Percentiles rank a stretch among this genome's conserved stretches.
These are phyloP conservation scores for Tretioscincus oriximinensis DNA, from an alignment of 2,113 vertebrate genomes.

Conservation along the genomic window DNA sequence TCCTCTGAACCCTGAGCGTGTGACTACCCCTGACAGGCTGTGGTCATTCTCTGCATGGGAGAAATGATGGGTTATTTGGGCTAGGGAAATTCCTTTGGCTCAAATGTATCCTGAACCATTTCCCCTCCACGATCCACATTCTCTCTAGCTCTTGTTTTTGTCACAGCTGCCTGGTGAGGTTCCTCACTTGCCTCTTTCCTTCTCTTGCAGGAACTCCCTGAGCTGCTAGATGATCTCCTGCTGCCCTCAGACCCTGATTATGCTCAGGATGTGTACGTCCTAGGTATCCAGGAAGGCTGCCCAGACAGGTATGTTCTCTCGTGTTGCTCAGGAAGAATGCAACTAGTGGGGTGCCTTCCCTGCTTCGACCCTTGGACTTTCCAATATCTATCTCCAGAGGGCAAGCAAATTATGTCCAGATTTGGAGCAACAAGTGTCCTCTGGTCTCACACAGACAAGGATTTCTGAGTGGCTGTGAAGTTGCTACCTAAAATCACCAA, in stretches of 20 bases:
- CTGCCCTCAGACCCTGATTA: constrained; percentile 89
- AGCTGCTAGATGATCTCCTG: constrained; percentile 89
- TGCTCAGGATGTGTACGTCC: constrained; percentile 92
- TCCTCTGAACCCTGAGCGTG: not conserved
- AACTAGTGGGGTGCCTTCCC: too few species aligned
- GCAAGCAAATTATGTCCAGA: rapidly evolving
- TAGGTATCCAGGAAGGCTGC: constrained; percentile 95
- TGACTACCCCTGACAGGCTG: too few species aligned
- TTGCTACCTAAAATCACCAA: too few species aligned
- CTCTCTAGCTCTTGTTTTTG: not conserved
- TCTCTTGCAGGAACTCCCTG: constrained; percentile 80
- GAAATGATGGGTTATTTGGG: too few species aligned
- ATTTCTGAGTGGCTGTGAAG: too few species aligned
- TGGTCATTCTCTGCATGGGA: too few species aligned
- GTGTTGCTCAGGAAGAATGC: too few species aligned
- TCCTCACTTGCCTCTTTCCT: not conserved
- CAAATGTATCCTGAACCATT: too few species aligned
- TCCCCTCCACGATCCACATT: too few species aligned
- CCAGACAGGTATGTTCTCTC: constrained; percentile 83
- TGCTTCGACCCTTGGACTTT: not conserved
- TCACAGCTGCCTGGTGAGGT: not conserved
- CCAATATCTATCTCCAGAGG: not conserved
- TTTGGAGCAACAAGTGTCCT: too few species aligned
- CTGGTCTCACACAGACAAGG: too few species aligned
- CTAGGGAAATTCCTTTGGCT: too few species aligned